phyloP scores from a whole-genome alignment of 2,888 invertebrate genomes.

The Gymnosoma rotundatum region DNA sequence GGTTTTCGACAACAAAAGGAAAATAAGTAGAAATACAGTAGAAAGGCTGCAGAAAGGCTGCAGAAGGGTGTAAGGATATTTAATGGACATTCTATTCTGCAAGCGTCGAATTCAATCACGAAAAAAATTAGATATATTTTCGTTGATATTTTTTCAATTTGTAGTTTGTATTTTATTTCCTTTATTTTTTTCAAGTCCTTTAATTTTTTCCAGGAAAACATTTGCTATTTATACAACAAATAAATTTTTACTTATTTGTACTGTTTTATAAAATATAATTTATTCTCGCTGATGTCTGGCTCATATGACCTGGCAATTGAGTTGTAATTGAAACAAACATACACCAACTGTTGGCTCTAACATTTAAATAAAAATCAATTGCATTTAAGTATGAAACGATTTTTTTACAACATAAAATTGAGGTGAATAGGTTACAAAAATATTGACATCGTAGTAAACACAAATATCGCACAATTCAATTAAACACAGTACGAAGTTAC shows the following conservation, averaged over 20 bases:
- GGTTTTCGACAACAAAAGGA: too few relatives aligned
- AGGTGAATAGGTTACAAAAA: conserved; percentile 54
- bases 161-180: too few relatives aligned
- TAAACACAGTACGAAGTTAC: neutral
- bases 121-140: too few relatives aligned
- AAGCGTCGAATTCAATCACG: too few relatives aligned
- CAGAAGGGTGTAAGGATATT: too few relatives aligned
- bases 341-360: conserved; percentile 13
- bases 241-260: neutral
- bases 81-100: too few relatives aligned
- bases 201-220: too few relatives aligned
- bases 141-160: too few relatives aligned
- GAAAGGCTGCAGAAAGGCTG: too few relatives aligned
- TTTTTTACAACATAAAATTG: conserved; percentile 33
- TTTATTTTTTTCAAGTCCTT: too few relatives aligned
- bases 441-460: neutral
- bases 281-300: neutral
- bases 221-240: too few relatives aligned
- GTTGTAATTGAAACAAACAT: conserved; percentile 44
- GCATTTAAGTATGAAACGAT: neutral
- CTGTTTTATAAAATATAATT: neutral
- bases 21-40: too few relatives aligned
- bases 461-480: conserved; percentile 35
- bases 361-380: conserved; percentile 54
- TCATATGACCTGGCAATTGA: conserved; percentile 4